phyloP scores from a whole-genome alignment of 1,140 invertebrate species.

The Leptinotarsa undecemlineata region DNA sequence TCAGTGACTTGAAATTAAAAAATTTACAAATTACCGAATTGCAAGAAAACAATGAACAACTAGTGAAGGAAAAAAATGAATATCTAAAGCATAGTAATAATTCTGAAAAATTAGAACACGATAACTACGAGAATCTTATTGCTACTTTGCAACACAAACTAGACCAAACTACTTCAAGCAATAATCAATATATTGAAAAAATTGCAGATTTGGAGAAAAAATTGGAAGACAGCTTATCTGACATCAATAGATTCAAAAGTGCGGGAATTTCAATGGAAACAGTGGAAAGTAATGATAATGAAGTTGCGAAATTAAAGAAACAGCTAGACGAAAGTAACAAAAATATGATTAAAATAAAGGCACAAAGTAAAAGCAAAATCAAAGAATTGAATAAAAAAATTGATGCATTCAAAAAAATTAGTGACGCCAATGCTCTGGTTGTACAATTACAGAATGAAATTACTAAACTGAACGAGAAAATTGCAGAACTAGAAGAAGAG shows the following conservation, averaged over 20 bases:
- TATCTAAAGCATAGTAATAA: slow-evolving; percentile 11
- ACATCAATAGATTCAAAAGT: slow-evolving; percentile 48
- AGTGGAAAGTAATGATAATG: slow-evolving; percentile 43
- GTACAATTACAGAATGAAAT: slow-evolving; percentile 63
- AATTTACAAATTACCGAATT: slow-evolving; percentile 52
- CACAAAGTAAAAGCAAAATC: slow-evolving; percentile 76
- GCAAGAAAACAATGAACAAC: slow-evolving; percentile 63
- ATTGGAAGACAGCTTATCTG: slow-evolving; percentile 55
- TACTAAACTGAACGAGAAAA: slow-evolving; percentile 71
- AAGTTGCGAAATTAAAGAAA: slow-evolving; percentile 65
- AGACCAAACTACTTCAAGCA: slow-evolving; percentile 34
- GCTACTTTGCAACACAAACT: slow-evolving; percentile 58
- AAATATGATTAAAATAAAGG: slow-evolving; percentile 83
- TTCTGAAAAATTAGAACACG: slow-evolving; percentile 35
- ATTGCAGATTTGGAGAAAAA: slow-evolving; percentile 54
- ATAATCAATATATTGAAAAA: slow-evolving; percentile 36
- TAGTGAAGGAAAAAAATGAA: slow-evolving; percentile 35
- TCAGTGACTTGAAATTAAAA: slow-evolving; percentile 46
- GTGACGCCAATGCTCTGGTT: slow-evolving; percentile 71
- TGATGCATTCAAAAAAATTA: slow-evolving; percentile 73
- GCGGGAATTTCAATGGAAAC: slow-evolving; percentile 15
- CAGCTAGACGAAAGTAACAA: slow-evolving; percentile 77
- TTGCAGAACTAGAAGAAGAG: slow-evolving; percentile 86
- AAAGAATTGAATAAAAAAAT: slow-evolving; percentile 84
- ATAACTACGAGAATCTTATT: slow-evolving; percentile 45